These are phyloP conservation scores for Agapetus fuscipes DNA, from an alignment of 2,888 invertebrate species.

Conservation along the genomic window DNA sequence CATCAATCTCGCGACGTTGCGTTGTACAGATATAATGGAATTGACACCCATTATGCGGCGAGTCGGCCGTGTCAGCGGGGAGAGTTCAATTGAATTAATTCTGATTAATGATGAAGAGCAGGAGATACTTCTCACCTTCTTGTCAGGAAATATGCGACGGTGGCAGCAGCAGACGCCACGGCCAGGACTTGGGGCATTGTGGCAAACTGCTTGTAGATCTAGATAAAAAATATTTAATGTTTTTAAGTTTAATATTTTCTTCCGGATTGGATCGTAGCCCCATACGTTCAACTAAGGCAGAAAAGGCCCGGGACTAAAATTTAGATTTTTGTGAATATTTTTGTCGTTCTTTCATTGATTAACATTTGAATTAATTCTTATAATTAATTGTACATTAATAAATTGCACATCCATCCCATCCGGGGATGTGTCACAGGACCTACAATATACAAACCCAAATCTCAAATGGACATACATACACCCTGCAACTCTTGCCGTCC, in stretches of 20 bases:
- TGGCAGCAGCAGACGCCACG: too few species aligned
- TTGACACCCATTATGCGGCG: slow-evolving; percentile 13
- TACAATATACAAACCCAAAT: too few species aligned
- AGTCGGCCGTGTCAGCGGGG: slow-evolving; percentile 6
- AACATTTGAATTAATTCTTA: neutral
- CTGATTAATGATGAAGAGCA: slow-evolving; percentile 13
- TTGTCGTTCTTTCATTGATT: neutral
- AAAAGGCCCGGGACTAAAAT: too few species aligned
- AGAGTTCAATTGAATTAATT: slow-evolving; percentile 12
- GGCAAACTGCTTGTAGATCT: neutral
- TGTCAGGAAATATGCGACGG: neutral
- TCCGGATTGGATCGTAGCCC: too few species aligned
- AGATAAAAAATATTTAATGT: neutral
- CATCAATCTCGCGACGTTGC: slow-evolving; percentile 9
- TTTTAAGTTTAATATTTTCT: too few species aligned
- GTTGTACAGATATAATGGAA: slow-evolving; percentile 11
- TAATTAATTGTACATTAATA: neutral
- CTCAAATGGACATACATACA: too few species aligned
- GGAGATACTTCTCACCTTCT: slow-evolving; percentile 1
- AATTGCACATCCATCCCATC: too few species aligned
- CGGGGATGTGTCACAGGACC: too few species aligned
- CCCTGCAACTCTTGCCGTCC: too few species aligned
- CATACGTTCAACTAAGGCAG: too few species aligned
- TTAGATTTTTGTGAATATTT: too few species aligned
- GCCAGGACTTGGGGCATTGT: too few species aligned